Base-by-base conservation (phyloP, 1,140 invertebrate genomes). In the Philopotamus ludificatus region DNA sequence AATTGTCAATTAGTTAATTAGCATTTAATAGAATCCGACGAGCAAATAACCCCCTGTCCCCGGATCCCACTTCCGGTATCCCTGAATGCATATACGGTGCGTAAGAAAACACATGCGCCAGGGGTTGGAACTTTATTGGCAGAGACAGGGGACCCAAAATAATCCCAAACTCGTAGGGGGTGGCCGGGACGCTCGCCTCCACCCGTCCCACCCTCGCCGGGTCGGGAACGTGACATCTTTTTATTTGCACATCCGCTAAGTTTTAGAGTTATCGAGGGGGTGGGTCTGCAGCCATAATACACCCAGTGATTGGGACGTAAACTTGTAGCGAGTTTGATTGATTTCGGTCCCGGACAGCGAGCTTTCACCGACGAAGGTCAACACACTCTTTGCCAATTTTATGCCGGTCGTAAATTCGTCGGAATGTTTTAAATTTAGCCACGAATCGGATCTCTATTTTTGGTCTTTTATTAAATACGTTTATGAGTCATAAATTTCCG, bases 181-280 rank as follows among this genome's bases (percentile, higher is more conserved):
- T 47, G 8, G 8, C 44, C 44, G 18, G 28, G 28, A 12, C 28
- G 28, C 4, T 34, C n/a, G 28, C 28, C 28, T 34, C 22, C 51
- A 42, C 47, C 58, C 51, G 41, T 45, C 20, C 28, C 39, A 10
- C 44, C 25, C 22, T 26, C 16, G 22, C 8, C 28, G 10, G 12
- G 7, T 8, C 21, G 16, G 22, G 47, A 28, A 68, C 66, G 66
- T 68, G 66, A 68, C 66, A 50, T 61, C 54, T 60, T 68, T 68
- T 68, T 68, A 68, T 64, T 68, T 68, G 66, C 18, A 61, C 62
- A 55, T 64, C 47, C 45, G 53, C 23, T 51, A 62, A 58, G 66
- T 63, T 62, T 66, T 66, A 60, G 55, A 44, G 55, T 20, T 59
- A 34, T 39, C n/a, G n/a, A n/a, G 15, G 53, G 57, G 10, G 42